phyloP scores from a whole-genome alignment of 2,888 invertebrate species.

The Eristalinus aeneus region DNA sequence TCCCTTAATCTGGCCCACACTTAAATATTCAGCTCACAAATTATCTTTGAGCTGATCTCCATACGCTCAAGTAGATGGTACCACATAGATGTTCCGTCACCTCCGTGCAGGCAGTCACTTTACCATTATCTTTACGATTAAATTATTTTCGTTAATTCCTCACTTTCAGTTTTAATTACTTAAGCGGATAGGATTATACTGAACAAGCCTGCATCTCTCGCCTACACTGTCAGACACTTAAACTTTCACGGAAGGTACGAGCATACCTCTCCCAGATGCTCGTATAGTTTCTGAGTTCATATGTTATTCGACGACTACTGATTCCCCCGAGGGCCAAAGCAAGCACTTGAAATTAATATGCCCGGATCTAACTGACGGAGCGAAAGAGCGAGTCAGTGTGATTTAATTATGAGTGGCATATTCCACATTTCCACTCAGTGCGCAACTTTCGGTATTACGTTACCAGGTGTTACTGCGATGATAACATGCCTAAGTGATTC shows the following conservation, averaged over 20 bases:
- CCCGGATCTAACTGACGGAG: slow-evolving; percentile 45
- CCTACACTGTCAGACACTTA: slow-evolving; percentile 55
- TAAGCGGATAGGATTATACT: slow-evolving; percentile 63
- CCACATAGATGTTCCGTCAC: slow-evolving; percentile 9
- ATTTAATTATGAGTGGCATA: slow-evolving; percentile 81
- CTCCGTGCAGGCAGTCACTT: slow-evolving; percentile 13
- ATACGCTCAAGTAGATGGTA: slow-evolving; percentile 14
- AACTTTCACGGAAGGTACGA: slow-evolving; percentile 62
- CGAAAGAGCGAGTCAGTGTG: slow-evolving; percentile 69
- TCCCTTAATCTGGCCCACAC: neutral
- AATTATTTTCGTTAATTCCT: slow-evolving; percentile 70
- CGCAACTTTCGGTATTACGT: slow-evolving; percentile 52
- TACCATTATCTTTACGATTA: slow-evolving; percentile 59
- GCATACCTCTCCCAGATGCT: neutral
- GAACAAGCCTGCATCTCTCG: slow-evolving; percentile 32
- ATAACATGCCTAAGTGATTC: slow-evolving; percentile 70
- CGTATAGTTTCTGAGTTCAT: slow-evolving; percentile 60
- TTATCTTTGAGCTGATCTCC: slow-evolving; percentile 25
- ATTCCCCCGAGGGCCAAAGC: slow-evolving; percentile 48
- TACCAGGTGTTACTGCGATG: slow-evolving; percentile 67
- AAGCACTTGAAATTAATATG: slow-evolving; percentile 70
- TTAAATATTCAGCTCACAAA: slow-evolving; percentile 44
- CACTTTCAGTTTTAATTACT: slow-evolving; percentile 71
- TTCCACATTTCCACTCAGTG: slow-evolving; percentile 76
- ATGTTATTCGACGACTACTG: slow-evolving; percentile 57